These are phyloP conservation scores for Lophotis ruficrista DNA, from an alignment of 2,113 vertebrate genomes.

Conservation along the genomic window DNA sequence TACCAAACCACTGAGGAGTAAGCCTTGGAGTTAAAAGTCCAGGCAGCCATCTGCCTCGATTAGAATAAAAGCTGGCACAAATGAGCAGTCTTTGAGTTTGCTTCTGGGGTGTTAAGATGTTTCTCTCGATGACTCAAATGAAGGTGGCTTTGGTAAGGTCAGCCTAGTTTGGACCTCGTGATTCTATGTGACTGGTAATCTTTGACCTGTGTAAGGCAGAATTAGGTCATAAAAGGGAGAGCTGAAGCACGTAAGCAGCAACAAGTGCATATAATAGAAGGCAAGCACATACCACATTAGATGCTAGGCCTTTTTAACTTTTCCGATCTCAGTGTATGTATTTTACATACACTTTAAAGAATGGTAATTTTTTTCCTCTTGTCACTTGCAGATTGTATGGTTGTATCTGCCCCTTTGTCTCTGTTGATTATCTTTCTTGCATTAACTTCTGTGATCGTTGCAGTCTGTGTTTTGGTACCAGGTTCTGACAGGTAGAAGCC, in stretches of 20 bases:
- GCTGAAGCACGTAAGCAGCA: accelerated
- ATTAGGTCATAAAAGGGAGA: neutral
- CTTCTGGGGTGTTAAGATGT: neutral
- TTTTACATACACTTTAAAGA: neutral
- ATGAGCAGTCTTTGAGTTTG: neutral
- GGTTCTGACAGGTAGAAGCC: neutral
- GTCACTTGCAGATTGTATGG: neutral
- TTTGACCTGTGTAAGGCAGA: neutral
- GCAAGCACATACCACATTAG: neutral
- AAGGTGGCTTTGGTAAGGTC: neutral
- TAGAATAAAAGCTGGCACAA: neutral
- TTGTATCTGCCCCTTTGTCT: neutral
- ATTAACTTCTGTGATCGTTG: neutral
- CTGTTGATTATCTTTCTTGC: neutral
- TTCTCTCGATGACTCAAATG: neutral
- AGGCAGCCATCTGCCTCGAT: neutral
- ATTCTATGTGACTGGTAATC: neutral
- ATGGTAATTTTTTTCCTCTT: neutral
- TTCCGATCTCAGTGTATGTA: neutral
- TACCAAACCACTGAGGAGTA: neutral
- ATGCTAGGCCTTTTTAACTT: neutral
- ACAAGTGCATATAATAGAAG: neutral
- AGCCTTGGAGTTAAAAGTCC: neutral
- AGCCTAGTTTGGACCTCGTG: accelerated
- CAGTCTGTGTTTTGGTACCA: neutral